Base-by-base conservation (phyloP, 1,140 invertebrate genomes). In the Bradynema listronoti region DNA sequence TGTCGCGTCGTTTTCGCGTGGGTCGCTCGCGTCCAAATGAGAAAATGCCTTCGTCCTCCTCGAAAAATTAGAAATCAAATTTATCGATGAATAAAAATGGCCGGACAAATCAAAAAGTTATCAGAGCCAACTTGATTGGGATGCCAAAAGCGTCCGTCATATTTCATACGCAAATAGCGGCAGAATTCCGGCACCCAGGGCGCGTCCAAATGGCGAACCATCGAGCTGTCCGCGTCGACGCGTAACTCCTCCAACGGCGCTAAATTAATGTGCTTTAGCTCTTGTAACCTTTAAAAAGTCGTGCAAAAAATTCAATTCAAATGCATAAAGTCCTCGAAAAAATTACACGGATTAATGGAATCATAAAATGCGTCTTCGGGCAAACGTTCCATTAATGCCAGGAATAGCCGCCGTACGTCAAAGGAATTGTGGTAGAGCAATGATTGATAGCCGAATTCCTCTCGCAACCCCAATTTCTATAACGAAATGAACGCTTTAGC, bases 401-500 rank as follows among this genome's bases (percentile, higher is more conserved):
- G 25, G 39, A 63, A 63, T 19, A 63, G 41, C 16, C 57, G 61
- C 0, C 61, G 32, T 16, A 32, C 47, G 27, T 63, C 62, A 33
- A 63, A 63, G 16, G 65, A 32, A 32, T 61, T 63, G 19, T 54
- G 61, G 16, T 63, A 63, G 7, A 63, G 24, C n/a, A 63, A 27
- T 30, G 61, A 50, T 27, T 63, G 61, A 52, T 63, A 63, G 24
- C 58, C 61, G 33, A 63, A 39, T 33, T 63, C 46, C 11, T 66
- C 63, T 5, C 57, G 41, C 34, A 63, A 43, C 16, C 61, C 59
- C n/a, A 61, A 14, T 4, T 25, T 19, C 60, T 61, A 16, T 19
- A 61, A 64, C 11, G 52, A 55, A 56, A 43, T 43, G 33, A 43
- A 19, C n/a, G 32, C 32, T 55, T 9, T 53, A 7, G 33, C 7